These are phyloP conservation scores for Atta texana DNA, from an alignment of 1,140 invertebrate genomes.

Conservation along the genomic window DNA sequence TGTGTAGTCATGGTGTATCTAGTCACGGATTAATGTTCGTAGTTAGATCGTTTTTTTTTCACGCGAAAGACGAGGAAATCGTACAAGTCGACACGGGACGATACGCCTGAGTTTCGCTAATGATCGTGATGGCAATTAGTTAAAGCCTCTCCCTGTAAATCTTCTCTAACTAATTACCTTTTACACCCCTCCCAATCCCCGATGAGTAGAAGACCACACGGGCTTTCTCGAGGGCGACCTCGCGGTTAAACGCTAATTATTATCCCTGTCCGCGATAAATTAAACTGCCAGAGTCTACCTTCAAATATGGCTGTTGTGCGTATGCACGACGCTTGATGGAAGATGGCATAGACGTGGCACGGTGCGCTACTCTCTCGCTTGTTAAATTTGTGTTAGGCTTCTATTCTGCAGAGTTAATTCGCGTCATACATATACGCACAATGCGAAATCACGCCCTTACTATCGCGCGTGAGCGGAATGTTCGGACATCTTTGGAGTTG, in stretches of 20 bases:
- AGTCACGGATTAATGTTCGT: conserved; percentile 35
- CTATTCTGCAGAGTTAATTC: conserved; percentile 57
- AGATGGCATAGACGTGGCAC: conserved; percentile 42
- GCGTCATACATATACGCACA: neutral
- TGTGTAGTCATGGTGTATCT: neutral
- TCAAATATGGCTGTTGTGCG: conserved; percentile 62
- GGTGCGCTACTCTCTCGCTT: conserved; percentile 49
- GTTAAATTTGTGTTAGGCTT: conserved; percentile 55
- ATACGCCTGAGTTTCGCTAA: conserved; percentile 76
- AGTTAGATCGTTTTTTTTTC: conserved; percentile 18
- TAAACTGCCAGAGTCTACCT: conserved; percentile 75
- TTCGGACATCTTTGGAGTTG: conserved; percentile 23
- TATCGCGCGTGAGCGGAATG: conserved; percentile 37
- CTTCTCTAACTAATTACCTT: conserved; percentile 80
- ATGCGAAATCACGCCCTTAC: conserved; percentile 44
- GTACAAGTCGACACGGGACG: conserved; percentile 18
- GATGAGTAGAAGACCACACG: conserved; percentile 77
- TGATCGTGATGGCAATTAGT: conserved; percentile 80
- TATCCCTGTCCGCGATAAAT: conserved; percentile 79
- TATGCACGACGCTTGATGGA: conserved; percentile 45
- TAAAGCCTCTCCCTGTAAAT: conserved; percentile 77
- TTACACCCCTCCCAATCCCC: conserved; percentile 73
- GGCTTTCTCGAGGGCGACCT: conserved; percentile 67
- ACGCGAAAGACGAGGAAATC: conserved; percentile 16
- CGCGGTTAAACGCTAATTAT: conserved; percentile 82